Evolutionary conservation across 2,797 vertebrate species (phyloP).

Genomic region (Micromesistius poutassou): DNA sequence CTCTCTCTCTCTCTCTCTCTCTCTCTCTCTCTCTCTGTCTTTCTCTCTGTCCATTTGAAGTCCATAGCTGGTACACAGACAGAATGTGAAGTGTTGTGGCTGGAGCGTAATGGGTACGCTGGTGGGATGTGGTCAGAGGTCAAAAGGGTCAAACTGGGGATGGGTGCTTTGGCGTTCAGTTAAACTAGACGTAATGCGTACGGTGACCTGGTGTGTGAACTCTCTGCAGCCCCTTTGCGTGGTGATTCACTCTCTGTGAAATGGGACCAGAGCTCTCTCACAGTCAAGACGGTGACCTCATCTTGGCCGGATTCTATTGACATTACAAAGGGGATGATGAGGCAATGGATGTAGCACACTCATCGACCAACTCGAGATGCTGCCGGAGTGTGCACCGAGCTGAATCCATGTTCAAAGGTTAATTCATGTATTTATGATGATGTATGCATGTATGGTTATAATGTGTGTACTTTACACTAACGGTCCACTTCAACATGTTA

Average conservation of each 20-base stretch:
- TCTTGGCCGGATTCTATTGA: conserved; percentile 65
- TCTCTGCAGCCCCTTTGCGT: conserved; percentile 44
- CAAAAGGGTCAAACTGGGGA: no score
- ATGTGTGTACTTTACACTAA: no score
- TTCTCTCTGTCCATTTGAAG: no score
- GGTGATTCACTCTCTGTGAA: conserved; percentile 63
- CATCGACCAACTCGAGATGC: conserved; percentile 54
- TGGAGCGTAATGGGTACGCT: no score
- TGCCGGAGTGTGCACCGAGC: conserved; percentile 24
- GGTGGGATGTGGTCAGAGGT: no score
- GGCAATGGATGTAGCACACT: conserved; percentile 40
- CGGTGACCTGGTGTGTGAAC: conserved; percentile 59
- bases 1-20: no score
- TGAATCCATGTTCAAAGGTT: conserved; percentile 3
- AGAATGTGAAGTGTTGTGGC: no score
- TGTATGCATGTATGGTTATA: no score
- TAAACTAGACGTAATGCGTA: conserved; percentile 68
- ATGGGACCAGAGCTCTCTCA: conserved; percentile 52
- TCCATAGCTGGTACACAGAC: no score
- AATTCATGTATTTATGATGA: no score
- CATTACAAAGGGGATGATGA: conserved; percentile 49
- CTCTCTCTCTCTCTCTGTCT: no score
- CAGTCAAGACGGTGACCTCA: conserved; percentile 54
- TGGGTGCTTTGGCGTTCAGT: conserved; percentile 38
- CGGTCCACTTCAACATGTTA: no score